A percentile compares a stretch with the other conserved stretches of the same genome.
These are phyloP conservation scores for Numida meleagris DNA, from an alignment of 2,113 vertebrate genomes.

Conservation along the genomic window DNA sequence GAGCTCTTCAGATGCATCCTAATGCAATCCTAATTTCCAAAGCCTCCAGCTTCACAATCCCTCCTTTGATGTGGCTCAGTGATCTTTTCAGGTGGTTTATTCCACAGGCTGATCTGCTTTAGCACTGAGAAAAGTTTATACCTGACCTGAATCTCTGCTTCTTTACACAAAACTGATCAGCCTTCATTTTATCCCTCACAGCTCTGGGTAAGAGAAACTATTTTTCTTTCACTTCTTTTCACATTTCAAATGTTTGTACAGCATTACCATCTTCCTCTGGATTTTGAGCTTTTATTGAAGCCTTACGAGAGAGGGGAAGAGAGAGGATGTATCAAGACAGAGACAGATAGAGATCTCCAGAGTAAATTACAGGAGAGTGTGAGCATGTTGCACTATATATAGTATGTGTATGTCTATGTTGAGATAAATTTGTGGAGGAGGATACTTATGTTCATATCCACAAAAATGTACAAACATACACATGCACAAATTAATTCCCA, in stretches of 20 bases:
- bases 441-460: neutral
- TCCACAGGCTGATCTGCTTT: constrained; percentile 23
- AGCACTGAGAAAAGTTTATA: neutral
- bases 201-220: neutral
- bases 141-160: constrained; percentile 38
- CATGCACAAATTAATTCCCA: neutral
- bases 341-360: neutral
- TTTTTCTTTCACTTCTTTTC: neutral
- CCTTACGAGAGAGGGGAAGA: neutral
- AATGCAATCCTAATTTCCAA: neutral
- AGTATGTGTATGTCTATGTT: neutral
- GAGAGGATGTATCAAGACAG: neutral
- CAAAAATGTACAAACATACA: neutral
- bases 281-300: neutral
- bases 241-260: constrained; percentile 3
- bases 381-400: neutral
- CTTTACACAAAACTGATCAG: constrained; percentile 11
- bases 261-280: neutral
- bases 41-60: neutral
- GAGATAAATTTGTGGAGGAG: neutral
- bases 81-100: constrained; percentile 41
- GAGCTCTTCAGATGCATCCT: neutral
- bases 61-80: constrained; percentile 32
- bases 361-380: neutral
- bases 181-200: constrained; percentile 9